A percentile compares a stretch with the other conserved stretches of the same genome.
Conservation (phyloP, 2,113 vertebrate species). For the Macroglossus sobrinus region DNA sequence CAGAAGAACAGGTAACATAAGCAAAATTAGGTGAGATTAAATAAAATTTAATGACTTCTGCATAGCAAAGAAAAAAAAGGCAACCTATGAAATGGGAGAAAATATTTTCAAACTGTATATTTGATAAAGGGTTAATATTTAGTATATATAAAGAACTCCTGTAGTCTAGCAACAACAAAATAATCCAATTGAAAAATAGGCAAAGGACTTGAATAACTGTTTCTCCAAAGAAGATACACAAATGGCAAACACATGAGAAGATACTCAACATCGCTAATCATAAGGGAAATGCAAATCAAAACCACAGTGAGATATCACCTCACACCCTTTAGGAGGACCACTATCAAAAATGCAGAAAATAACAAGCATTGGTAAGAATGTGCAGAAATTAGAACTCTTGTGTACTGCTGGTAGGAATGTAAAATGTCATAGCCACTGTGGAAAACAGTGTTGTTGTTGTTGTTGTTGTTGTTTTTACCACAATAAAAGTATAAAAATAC, state of each 20-base stretch:
- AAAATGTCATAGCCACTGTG: not conserved
- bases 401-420: not conserved
- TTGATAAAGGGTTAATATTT: not conserved
- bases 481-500: not conserved
- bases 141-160: not conserved
- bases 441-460: not conserved
- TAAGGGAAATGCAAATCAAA: not conserved
- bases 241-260: not conserved
- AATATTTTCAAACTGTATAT: not conserved
- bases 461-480: not conserved
- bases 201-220: not conserved
- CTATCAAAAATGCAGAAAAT: not conserved
- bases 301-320: not conserved
- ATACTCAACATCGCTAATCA: not conserved
- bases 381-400: not conserved
- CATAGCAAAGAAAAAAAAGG: not conserved
- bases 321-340: not conserved
- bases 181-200: not conserved
- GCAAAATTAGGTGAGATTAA: not conserved
- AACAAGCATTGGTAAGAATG: not conserved
- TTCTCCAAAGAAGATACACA: not conserved
- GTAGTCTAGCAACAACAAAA: not conserved
- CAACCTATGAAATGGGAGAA: not conserved
- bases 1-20: not conserved
- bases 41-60: not conserved